Base-by-base conservation (phyloP, 2,888 invertebrate genomes). In the Hydrotaea cyrtoneurina region DNA sequence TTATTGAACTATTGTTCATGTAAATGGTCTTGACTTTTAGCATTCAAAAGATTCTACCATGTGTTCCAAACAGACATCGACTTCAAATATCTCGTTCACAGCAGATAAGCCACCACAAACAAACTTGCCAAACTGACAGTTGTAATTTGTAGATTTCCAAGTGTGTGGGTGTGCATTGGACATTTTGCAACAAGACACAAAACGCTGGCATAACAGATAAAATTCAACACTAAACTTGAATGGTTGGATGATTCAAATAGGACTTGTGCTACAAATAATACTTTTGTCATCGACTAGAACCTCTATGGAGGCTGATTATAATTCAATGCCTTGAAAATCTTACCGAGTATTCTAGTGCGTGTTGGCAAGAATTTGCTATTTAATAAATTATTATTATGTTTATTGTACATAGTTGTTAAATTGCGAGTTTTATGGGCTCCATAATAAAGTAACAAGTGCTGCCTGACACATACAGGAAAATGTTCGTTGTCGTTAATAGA, bases 361-460 rank as follows among this genome's bases (percentile, higher is more conserved):
- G 43, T 10, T 43, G 2, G 31, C 43, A 50, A 50, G 15, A 59
- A 59, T 26, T 59, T 23, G 26, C 0, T 26, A 59, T 59, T 59
- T 59, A 59, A 59, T 59, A 59, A 59, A 59, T 59, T 23, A 59
- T 59, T 59, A 59, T 26, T 11, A 59, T 15, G 26, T 59, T 59
- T 26, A 59, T 23, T 59, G 26, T 15, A n/a, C n/a, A n/a, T n/a
- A 1, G 59, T 59, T 59, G 59, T 59, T 59, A 59, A 59, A 59
- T 59, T 23, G 26, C 26, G 26, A 13, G 19, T 26, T 59, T 59
- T 59, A 59, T 59, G 59, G 26, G 4, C 2, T 15, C 69, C 46
- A 21, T 69, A 46, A 46, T 7, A 31, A 69, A 23, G 69, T 69
- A 69, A 69, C 69, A 69, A 59, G 59, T 69, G 69, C 46, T 46